A percentile compares a stretch with the other conserved stretches of the same genome.
These are phyloP conservation scores for Zalophus californianus DNA, from an alignment of 2,797 vertebrate genomes.

Conservation along the genomic window DNA sequence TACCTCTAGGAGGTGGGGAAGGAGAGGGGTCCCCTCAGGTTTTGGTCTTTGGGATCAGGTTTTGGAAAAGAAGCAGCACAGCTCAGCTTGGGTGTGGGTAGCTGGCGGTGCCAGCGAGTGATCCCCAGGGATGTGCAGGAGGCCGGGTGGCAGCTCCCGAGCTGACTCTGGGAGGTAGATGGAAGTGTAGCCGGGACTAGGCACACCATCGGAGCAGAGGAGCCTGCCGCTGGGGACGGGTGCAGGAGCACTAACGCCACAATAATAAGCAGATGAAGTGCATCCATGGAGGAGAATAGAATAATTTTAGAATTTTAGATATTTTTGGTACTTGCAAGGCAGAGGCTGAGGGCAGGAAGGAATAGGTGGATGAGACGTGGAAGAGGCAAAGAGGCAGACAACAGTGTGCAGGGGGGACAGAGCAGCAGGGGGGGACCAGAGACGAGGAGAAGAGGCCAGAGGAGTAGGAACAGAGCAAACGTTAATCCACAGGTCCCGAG, in stretches of 20 bases:
- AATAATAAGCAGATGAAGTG: too few relatives aligned
- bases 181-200: rapidly evolving
- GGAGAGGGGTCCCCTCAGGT: not conserved
- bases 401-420: not conserved
- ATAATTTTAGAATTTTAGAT: not conserved
- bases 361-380: not conserved
- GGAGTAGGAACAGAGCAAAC: not conserved
- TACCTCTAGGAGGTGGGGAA: not conserved
- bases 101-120: not conserved
- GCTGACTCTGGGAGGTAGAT: not conserved
- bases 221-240: rapidly evolving
- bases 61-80: not conserved
- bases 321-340: not conserved
- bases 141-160: not conserved
- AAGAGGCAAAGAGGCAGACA: not conserved
- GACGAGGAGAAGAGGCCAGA: not conserved
- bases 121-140: not conserved
- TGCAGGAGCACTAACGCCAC: rapidly evolving
- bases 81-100: not conserved
- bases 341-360: not conserved
- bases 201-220: not conserved
- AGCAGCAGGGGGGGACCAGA: not conserved
- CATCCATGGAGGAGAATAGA: not conserved
- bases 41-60: not conserved
- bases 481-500: not conserved